Evolutionary conservation across 2,888 invertebrate species (phyloP).

Genomic region (Cephus pulcher): DNA sequence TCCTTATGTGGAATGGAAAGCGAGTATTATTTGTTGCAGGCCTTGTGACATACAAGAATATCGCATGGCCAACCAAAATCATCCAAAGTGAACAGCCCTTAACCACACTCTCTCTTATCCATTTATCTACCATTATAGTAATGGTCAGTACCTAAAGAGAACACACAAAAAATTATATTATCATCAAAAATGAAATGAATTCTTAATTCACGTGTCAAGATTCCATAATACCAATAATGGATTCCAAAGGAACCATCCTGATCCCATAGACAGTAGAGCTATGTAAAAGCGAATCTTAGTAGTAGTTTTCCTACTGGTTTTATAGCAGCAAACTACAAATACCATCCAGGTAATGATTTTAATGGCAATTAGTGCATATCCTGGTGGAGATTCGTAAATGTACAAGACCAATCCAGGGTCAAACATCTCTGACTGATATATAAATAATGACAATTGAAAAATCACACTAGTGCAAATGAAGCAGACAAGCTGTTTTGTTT

Average conservation of each 20-base stretch:
- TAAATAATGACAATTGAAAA: conserved; percentile 80
- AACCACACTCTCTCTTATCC: conserved; percentile 82
- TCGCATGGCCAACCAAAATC: conserved; percentile 52
- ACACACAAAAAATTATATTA: not conserved
- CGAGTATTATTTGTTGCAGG: conserved; percentile 52
- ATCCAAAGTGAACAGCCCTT: conserved; percentile 55
- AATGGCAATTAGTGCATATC: conserved; percentile 82
- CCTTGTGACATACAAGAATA: conserved; percentile 56
- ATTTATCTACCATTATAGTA: conserved; percentile 75
- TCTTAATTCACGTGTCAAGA: not conserved
- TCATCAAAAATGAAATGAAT: not conserved
- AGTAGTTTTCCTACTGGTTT: conserved; percentile 46
- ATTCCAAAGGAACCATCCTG: conserved; percentile 57
- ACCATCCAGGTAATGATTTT: conserved; percentile 85
- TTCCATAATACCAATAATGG: conserved; percentile 48
- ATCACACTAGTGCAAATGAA: conserved; percentile 84
- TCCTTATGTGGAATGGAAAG: conserved; percentile 61
- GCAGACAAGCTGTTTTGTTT: conserved; percentile 80
- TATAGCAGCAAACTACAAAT: conserved; percentile 71
- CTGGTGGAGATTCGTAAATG: conserved; percentile 90
- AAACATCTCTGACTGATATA: conserved; percentile 86
- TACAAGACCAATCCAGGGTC: conserved; percentile 93
- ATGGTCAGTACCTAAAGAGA: conserved; percentile 77
- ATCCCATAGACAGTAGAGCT: conserved; percentile 54
- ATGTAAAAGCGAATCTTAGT: conserved; percentile 54